Base-by-base conservation (phyloP, 2,797 vertebrate genomes). In the Oreonectes daqikongensis region DNA sequence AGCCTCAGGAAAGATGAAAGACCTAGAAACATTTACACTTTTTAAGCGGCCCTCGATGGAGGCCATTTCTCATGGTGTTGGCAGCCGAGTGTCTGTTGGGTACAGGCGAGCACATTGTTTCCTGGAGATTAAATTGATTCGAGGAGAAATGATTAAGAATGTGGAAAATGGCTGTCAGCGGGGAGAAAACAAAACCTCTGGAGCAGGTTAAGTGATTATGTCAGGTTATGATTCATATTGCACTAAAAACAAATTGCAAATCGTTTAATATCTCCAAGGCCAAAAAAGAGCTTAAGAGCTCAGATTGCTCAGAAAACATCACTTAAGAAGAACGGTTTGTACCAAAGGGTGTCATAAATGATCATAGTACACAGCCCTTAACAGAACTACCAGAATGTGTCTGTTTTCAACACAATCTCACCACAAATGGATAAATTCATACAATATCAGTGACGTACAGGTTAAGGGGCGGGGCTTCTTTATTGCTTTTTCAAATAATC, bases 71-170 rank as follows among this genome's bases (percentile, higher is more conserved):
- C 76, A 78, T 61, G 53, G 1, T 42, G 44, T 70, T 18, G 44
- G 44, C 74, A 50, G 75, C 22, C 5, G 35, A 61, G 60, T 50
- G 72, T 82, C 76, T 79, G 60, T 57, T 30, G 76, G 67, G 72
- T 53, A 60, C 35, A 55, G 57, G 53, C 26, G 44, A 75, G 67
- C 40, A 48, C 63, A 75, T 75, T 75, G 76, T 82, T 80, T 79
- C 72, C 53, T 17, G 26, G 67, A 82, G 66, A 79, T 82, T 79
- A 79, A 82, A 82, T 71, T 79, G 77, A 82, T 82, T 75, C 78
- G 76, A 69, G 61, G 66, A 75, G 66, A 61, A 75, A 81, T 78
- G 76, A 81, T 81, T 78, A 78, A 44, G 75, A 73, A 52, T 24
- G 64, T 68, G 42, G 48, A 53, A 77, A 78, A 78, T 18, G 70